Evolutionary conservation across 2,888 invertebrate genomes (phyloP).

Genomic region (Mayetiola destructor): DNA sequence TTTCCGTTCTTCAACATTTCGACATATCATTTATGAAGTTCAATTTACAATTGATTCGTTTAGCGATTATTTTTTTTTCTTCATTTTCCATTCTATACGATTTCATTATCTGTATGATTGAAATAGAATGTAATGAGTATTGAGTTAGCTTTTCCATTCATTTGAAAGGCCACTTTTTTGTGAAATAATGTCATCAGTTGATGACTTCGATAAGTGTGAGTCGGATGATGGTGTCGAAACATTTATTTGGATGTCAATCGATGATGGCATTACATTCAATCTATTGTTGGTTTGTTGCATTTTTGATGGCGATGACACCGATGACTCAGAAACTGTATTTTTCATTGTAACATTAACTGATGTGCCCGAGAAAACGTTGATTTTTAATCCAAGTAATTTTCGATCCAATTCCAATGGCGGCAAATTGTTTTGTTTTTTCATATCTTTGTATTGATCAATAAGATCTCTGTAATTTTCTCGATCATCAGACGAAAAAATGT

Average conservation of each 20-base stretch:
- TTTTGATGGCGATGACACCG: not conserved
- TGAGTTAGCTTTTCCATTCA: no score
- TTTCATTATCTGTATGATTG: no score
- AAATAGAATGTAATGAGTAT: no score
- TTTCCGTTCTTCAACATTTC: no score
- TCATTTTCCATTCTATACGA: no score
- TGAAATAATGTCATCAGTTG: no score
- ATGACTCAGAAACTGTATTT: no score
- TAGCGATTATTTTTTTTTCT: no score
- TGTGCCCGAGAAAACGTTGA: not conserved
- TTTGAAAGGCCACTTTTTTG: no score
- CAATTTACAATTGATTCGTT: no score
- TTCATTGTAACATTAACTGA: not conserved
- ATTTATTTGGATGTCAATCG: not conserved
- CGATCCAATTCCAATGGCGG: not conserved
- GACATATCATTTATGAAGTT: no score
- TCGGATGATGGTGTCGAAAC: not conserved
- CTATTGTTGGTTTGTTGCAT: not conserved
- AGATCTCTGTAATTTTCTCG: slow-evolving; percentile 29
- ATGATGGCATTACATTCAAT: not conserved
- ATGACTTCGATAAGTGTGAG: not conserved
- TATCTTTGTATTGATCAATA: slow-evolving; percentile 24
- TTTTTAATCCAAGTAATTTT: slow-evolving; percentile 7
- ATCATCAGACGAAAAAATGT: slow-evolving; percentile 38
- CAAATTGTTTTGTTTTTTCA: slow-evolving; percentile 18